Evolutionary conservation across 2,113 vertebrate genomes (phyloP), one percentile per base, ranked within the genome.

Genomic region (Dasyurus viverrinus): DNA sequence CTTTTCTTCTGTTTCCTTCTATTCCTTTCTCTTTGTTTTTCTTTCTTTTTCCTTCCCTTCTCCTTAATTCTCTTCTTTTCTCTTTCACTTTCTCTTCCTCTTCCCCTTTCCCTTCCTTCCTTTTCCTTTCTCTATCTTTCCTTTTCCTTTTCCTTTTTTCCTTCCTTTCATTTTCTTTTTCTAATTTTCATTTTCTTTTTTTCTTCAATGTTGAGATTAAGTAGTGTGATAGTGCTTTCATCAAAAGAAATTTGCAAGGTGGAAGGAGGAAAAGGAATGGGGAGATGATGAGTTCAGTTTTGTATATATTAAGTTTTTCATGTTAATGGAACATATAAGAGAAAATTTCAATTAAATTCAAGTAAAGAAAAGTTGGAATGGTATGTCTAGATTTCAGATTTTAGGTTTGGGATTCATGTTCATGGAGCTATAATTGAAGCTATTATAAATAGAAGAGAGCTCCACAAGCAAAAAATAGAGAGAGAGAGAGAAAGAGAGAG

Each of bases 31-130:
- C 10, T 9, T 10, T 12, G 0, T 36, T 10, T 10, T 9, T 14
- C 10, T 16, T 14, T 19, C 3, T 36, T 19, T n/a, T 36, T 12
- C 26, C 11, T 60, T 60, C 60, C 5, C 2, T 68, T 3, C 30
- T 14, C 23, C 2, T 14, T 2, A 6, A 2, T 36, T 36, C 5
- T 12, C 30, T n/a, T n/a, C 3, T 4, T n/a, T n/a, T n/a, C 60
- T 7, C 19, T n/a, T 8, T 68, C 0, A 4, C 30, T 68, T 4
- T 2, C 16, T n/a, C 25, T 54, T 22, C 22, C 22, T 0, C 36
- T 76, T 22, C 6, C 14, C n/a, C 2, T 2, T 8, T 76, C 1
- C 6, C 36, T 42, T 22, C 7, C 36, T 30, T 30, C 3, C 8
- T 1, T 26, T 9, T 2, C 26, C 8, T 7, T 7, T 57, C 26